Percentiles rank a stretch among this genome's conserved stretches.
Conservation (phyloP, 2,888 invertebrate genomes). For the Myopa testacea region DNA sequence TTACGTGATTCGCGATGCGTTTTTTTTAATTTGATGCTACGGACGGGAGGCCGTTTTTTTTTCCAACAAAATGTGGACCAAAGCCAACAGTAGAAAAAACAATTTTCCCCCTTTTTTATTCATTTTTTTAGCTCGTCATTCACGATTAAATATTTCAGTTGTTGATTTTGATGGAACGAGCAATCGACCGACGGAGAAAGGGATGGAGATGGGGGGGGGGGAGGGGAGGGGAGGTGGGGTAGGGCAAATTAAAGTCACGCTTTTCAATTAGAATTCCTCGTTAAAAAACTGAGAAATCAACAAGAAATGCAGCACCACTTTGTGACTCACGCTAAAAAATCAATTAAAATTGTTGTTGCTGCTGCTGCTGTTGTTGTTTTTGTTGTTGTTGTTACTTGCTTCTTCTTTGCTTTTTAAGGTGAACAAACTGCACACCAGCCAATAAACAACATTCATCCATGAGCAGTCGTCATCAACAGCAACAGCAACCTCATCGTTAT, state of each 20-base stretch:
- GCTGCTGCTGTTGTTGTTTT: not conserved
- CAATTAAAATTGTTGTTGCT: conserved; percentile 25
- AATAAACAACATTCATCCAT: conserved; percentile 1
- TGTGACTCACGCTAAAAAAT: conserved; percentile 30
- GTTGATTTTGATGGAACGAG: not conserved
- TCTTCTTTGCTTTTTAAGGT: conserved; percentile 15
- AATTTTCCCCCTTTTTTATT: too few relatives aligned
- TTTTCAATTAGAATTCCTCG: conserved; percentile 23
- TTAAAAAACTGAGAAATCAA: conserved; percentile 8
- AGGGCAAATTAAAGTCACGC: not conserved
- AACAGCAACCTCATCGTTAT: conserved; percentile 7
- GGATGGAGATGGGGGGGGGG: not conserved
- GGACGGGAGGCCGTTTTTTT: not conserved
- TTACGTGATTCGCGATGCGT: conserved; percentile 18
- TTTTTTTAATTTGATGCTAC: not conserved
- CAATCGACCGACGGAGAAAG: not conserved
- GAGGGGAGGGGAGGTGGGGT: not conserved
- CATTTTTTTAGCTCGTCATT: not conserved
- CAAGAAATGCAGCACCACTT: not conserved
- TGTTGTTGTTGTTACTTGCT: not conserved
- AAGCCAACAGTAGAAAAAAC: not conserved
- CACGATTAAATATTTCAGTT: conserved; percentile 1
- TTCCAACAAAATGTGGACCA: not conserved
- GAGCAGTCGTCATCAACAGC: not conserved
- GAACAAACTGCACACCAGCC: conserved; percentile 26